Base-by-base conservation (phyloP, 2,113 vertebrate genomes). In the Brevimyrus niger region DNA sequence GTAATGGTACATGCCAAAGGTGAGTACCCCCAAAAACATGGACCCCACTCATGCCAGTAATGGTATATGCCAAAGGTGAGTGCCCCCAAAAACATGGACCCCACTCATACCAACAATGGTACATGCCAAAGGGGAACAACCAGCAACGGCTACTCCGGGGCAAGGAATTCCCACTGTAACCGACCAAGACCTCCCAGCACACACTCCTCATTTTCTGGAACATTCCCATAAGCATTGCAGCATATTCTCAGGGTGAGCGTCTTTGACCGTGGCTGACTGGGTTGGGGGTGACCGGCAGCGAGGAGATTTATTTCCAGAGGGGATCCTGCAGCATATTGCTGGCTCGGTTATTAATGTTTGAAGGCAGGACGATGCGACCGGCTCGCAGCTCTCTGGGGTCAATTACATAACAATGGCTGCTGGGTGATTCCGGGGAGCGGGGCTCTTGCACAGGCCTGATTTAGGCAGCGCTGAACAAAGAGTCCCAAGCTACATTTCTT, bases 371-470 rank as follows among this genome's bases (percentile, higher is more conserved):
- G 91, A 94, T 94, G 94, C 95, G 93, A 95, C 94, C 94, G 92
- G 90, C 92, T 92, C 91, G 91, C 93, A 93, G 92, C 94, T 94
- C 94, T 94, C 94, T 92, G 92, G 94, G 95, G 96, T 96, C 95
- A 96, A 95, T 94, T 94, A 94, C 94, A 93, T 90, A 92, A 95
- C 94, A 95, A 96, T 94, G 91, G 94, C 90, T 90, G 89, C 90
- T 89, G 94, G 92, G 91, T 92, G 90, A 90, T 91, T 90, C 89
- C 85, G 90, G 92, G 94, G 94, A 96, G 89, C 91, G 95, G 94
- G 93, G 89, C 89, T 93, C 88, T 90, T 94, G 91, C 93, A 94
- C 94, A 94, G 94, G 93, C 93, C 94, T 91, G 89, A 90, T 91
- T 90, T 93, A 90, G 93, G 93, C 89, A 91, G 92, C 92, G 88